phyloP scores from a whole-genome alignment of 2,113 vertebrate species.

The Clupea harengus region DNA sequence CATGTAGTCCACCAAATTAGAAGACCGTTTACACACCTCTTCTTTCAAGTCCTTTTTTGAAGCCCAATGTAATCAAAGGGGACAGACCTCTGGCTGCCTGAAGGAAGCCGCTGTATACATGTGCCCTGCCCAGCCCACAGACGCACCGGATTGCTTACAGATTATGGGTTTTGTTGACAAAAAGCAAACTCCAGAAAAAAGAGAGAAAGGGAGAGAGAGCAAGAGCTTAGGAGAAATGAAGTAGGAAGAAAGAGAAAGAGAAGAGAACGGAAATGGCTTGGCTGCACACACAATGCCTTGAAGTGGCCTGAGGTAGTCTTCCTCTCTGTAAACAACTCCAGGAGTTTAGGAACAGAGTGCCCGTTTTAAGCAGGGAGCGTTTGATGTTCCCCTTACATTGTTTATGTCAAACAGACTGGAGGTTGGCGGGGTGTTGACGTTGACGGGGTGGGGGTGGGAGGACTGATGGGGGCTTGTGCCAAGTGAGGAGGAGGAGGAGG shows the following conservation, averaged over 20 bases:
- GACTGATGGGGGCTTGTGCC: background rate
- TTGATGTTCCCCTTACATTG: conserved; percentile 61
- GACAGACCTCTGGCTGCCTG: conserved; percentile 38
- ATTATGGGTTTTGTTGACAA: conserved; percentile 66
- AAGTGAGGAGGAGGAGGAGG: background rate
- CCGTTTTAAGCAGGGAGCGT: conserved; percentile 49
- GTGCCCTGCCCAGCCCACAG: conserved; percentile 49
- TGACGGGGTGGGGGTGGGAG: background rate
- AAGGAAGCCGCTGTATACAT: conserved; percentile 47
- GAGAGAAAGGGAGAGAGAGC: conserved; percentile 16
- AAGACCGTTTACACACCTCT: conserved; percentile 26
- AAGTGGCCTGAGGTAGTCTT: conserved; percentile 55
- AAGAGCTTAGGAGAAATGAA: background rate
- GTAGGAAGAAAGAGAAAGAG: background rate
- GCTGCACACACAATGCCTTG: conserved; percentile 53
- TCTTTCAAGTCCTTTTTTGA: conserved; percentile 52
- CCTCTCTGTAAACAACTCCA: conserved; percentile 61
- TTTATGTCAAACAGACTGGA: conserved; percentile 60
- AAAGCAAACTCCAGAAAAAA: conserved; percentile 50
- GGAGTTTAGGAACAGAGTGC: conserved; percentile 49
- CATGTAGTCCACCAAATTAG: conserved; percentile 4
- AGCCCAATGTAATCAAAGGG: conserved; percentile 54
- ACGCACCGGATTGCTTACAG: conserved; percentile 58
- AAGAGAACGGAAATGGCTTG: conserved; percentile 45
- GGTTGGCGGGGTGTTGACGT: conserved; percentile 49